Conservation (phyloP, 2,797 vertebrate species). For the Balearica regulorum region DNA sequence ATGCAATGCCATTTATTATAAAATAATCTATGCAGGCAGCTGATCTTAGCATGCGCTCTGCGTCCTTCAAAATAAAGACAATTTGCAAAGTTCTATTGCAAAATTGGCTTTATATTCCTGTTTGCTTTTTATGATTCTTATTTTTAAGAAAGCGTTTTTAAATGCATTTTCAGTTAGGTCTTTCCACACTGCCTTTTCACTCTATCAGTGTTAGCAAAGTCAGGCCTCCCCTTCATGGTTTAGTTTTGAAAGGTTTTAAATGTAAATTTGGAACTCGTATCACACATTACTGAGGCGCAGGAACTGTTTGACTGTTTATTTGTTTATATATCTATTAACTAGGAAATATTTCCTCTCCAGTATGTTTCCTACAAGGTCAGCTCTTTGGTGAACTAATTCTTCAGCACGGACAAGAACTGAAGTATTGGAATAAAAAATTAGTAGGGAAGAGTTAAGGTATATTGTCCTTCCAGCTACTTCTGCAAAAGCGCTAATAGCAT, state of each 20-base stretch:
- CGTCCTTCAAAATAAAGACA: neutral
- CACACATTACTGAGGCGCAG: neutral
- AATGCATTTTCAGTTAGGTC: neutral
- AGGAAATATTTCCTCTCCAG: neutral
- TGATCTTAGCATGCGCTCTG: neutral
- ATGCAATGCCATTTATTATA: neutral
- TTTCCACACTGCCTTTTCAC: neutral
- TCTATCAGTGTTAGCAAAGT: neutral
- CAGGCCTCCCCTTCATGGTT: neutral
- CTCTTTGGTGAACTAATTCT: neutral
- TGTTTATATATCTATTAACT: neutral
- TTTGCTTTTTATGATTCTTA: neutral
- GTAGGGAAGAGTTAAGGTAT: neutral
- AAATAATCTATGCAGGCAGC: neutral
- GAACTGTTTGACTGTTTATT: neutral
- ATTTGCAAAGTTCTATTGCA: neutral
- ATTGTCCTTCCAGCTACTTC: neutral
- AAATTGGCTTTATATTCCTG: neutral
- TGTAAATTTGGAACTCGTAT: neutral
- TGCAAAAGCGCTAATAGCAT: neutral
- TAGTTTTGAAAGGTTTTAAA: neutral
- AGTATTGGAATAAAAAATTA: neutral
- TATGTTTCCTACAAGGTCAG: neutral
- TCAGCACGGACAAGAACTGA: neutral
- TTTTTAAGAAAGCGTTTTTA: neutral